Conservation (phyloP, 1,140 invertebrate genomes). For the Amyelois transitella region DNA sequence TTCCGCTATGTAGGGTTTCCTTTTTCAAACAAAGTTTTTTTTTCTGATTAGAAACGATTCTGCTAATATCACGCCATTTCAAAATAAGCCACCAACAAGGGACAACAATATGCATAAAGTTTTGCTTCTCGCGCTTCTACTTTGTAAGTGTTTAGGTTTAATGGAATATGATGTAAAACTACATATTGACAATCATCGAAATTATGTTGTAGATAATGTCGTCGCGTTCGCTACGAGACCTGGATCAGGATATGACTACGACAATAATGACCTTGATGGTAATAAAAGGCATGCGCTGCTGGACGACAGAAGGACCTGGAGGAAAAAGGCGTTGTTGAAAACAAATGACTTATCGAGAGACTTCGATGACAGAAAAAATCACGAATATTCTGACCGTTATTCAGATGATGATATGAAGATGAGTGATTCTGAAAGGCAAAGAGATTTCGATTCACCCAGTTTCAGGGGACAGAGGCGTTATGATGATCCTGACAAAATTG, state of each 20-base stretch:
- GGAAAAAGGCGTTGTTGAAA: slow-evolving; percentile 49
- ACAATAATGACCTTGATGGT: slow-evolving; percentile 49
- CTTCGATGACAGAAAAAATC: slow-evolving; percentile 37
- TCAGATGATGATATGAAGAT: slow-evolving; percentile 36
- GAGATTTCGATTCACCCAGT: slow-evolving; percentile 26
- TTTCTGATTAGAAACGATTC: neutral
- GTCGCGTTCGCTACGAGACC: slow-evolving; percentile 35
- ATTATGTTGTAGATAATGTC: slow-evolving; percentile 49
- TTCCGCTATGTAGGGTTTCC: neutral
- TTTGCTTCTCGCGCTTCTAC: slow-evolving; percentile 43
- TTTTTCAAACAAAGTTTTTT: neutral
- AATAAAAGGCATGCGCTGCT: slow-evolving; percentile 42
- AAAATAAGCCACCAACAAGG: slow-evolving; percentile 11
- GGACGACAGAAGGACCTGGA: slow-evolving; percentile 53
- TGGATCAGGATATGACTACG: slow-evolving; percentile 27
- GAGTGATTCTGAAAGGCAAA: slow-evolving; percentile 26
- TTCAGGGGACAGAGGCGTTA: slow-evolving; percentile 34
- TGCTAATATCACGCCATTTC: slow-evolving; percentile 16
- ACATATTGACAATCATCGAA: neutral
- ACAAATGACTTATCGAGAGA: slow-evolving; percentile 35
- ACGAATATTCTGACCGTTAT: slow-evolving; percentile 37
- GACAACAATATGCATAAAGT: slow-evolving; percentile 43
- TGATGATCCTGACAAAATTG: slow-evolving; percentile 36
- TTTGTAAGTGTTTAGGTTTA: slow-evolving; percentile 37
- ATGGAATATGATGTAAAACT: slow-evolving; percentile 2